phyloP scores from a whole-genome alignment of 2,113 vertebrate genomes.

The Arenaria interpres region DNA sequence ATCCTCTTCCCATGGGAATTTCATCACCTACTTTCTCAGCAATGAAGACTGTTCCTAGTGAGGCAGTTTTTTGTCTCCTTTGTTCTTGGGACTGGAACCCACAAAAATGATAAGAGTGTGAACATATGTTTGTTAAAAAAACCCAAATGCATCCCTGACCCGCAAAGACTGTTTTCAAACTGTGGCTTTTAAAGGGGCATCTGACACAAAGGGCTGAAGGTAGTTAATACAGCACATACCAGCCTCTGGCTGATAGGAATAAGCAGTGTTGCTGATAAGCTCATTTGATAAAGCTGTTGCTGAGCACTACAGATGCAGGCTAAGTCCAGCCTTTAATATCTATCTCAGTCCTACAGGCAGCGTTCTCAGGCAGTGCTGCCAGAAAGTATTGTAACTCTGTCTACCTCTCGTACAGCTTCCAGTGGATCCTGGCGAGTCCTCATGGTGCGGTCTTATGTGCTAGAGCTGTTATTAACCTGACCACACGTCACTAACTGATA shows the following conservation, averaged over 20 bases:
- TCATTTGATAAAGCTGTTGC: conserved; percentile 27
- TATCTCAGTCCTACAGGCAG: background rate
- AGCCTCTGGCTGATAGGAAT: background rate
- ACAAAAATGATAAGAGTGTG: background rate
- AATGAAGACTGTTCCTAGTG: background rate
- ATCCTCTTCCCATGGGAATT: background rate
- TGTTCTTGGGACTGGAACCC: background rate
- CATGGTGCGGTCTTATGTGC: accelerated
- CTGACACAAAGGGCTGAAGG: background rate
- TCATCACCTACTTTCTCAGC: background rate
- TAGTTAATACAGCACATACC: background rate
- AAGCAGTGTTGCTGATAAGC: background rate
- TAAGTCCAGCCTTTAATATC: background rate
- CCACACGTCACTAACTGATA: background rate
- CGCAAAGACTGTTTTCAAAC: background rate
- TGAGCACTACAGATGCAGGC: background rate
- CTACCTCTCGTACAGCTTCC: background rate
- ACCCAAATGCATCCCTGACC: background rate
- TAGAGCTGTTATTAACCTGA: background rate
- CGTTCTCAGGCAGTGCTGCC: background rate
- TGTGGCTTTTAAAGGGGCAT: background rate
- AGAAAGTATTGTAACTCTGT: background rate
- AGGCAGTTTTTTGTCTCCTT: background rate
- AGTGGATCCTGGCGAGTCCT: background rate
- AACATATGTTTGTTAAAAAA: background rate